These are phyloP conservation scores for Octodonta nipae DNA, from an alignment of 2,888 invertebrate species.

Conservation along the genomic window DNA sequence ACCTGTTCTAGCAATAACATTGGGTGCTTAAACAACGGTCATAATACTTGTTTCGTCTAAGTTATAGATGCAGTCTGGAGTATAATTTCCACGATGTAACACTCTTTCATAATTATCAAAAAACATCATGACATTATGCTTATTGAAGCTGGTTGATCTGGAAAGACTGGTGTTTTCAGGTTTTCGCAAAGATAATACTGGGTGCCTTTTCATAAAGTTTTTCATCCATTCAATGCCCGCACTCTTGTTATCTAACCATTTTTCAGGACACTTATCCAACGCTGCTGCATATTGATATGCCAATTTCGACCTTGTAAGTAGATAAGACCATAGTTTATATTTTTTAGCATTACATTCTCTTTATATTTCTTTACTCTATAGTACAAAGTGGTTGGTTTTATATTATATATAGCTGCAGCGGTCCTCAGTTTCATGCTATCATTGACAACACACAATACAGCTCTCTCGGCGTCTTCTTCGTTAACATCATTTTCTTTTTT, in stretches of 20 bases:
- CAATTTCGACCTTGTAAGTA: too few species aligned
- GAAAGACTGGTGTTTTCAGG: neutral
- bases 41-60: constrained; percentile 6
- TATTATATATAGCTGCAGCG: too few species aligned
- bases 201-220: neutral
- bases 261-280: neutral
- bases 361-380: too few species aligned
- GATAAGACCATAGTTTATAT: too few species aligned
- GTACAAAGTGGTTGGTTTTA: too few species aligned
- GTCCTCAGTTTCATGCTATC: too few species aligned
- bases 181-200: neutral
- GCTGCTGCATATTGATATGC: neutral
- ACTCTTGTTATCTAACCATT: neutral
- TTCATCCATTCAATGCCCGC: neutral
- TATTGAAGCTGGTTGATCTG: neutral
- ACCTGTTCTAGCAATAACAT: constrained; percentile 6
- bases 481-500: too few species aligned
- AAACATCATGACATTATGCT: neutral
- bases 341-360: too few species aligned
- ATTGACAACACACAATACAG: too few species aligned
- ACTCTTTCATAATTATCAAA: neutral
- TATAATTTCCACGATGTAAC: neutral
- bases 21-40: constrained; percentile 5
- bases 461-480: too few species aligned
- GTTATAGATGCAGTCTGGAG: constrained; percentile 3